Percentiles rank a stretch among this genome's conserved stretches.
phyloP scores from a whole-genome alignment of 2,113 vertebrate genomes.

The Myotis brandtii region DNA sequence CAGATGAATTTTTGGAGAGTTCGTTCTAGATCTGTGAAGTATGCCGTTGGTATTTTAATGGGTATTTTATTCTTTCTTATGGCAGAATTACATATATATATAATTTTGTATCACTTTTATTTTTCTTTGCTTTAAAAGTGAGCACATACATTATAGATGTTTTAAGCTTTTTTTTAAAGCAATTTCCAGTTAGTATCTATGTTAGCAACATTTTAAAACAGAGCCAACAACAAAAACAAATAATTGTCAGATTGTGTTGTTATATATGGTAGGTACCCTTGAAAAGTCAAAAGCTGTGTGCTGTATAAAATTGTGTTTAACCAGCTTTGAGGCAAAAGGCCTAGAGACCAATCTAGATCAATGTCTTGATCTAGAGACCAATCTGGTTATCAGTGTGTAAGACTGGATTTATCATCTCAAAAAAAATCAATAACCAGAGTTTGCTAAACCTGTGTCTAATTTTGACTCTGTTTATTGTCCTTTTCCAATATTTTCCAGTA shows the following conservation, averaged over 20 bases:
- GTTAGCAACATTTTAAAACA: neutral
- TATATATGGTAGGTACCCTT: neutral
- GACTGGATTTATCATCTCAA: no score
- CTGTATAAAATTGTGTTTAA: neutral
- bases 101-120: neutral
- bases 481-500: neutral
- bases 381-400: neutral
- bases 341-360: neutral
- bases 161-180: neutral
- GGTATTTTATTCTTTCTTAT: no score
- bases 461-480: neutral
- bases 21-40: no score
- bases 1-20: no score
- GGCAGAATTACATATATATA: no score
- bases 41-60: no score
- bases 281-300: neutral
- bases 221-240: neutral
- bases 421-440: neutral
- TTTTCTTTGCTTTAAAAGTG: neutral
- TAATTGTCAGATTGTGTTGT: neutral
- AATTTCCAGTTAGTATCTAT: neutral
- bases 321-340: neutral
- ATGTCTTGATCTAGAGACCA: neutral
- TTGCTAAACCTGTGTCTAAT: neutral
- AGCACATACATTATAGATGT: neutral